Evolutionary conservation across 2,797 vertebrate species (phyloP).

Genomic region (Rallus crepitans): DNA sequence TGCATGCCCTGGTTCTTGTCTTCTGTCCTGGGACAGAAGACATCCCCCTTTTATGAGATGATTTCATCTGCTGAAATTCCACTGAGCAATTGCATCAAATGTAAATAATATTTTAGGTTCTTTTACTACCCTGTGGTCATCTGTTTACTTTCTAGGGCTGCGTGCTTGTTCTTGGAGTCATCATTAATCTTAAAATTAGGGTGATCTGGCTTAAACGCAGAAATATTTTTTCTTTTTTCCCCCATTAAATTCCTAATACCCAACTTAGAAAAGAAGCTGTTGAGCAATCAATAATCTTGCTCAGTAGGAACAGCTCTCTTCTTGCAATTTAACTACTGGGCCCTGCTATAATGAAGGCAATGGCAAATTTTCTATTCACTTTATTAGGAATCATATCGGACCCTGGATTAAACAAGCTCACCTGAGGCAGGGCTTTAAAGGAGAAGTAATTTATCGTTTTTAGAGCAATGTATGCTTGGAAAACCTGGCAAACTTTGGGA

Average conservation of each 20-base stretch:
- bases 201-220: constrained; percentile 17
- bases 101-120: not conserved
- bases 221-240: constrained; percentile 18
- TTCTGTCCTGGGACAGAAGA: not conserved
- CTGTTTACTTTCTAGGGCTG: constrained; percentile 26
- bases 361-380: not conserved
- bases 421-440: not conserved
- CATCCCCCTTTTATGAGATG: not conserved
- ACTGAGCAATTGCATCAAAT: constrained; percentile 37
- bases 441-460: not conserved
- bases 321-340: not conserved
- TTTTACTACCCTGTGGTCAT: constrained; percentile 25
- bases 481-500: not conserved
- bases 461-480: not conserved
- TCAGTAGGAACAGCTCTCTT: not conserved
- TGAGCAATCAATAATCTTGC: not conserved
- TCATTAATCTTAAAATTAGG: constrained; percentile 32
- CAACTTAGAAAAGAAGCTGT: not conserved
- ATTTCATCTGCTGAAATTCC: not conserved
- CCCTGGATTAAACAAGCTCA: not conserved
- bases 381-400: not conserved
- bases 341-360: not conserved
- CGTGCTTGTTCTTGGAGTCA: not conserved
- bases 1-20: not conserved
- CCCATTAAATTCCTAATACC: not conserved